phyloP scores from a whole-genome alignment of 2,797 vertebrate genomes.

The Lemur catta region DNA sequence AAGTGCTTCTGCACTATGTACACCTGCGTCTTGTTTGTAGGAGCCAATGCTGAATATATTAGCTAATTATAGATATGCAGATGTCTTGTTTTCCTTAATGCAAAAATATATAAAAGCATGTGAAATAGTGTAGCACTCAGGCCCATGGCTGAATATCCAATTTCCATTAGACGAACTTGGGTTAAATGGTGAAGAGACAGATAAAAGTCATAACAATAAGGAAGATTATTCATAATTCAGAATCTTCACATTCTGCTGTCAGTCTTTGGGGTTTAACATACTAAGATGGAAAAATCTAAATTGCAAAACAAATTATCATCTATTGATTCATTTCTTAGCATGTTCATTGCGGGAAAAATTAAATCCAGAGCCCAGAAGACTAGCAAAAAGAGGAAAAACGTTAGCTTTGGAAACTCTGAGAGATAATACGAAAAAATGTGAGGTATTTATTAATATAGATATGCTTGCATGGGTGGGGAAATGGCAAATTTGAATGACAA shows the following conservation, averaged over 20 bases:
- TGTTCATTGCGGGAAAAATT: conserved; percentile 34
- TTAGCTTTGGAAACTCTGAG: not conserved
- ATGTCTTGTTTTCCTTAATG: conserved; percentile 52
- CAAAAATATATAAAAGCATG: conserved; percentile 45
- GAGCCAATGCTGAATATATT: conserved; percentile 53
- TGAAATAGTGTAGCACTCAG: not conserved
- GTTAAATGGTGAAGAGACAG: conserved; percentile 48
- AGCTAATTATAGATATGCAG: conserved; percentile 75
- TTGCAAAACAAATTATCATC: conserved; percentile 62
- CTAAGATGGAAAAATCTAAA: conserved; percentile 60
- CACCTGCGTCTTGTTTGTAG: conserved; percentile 72
- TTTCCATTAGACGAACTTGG: conserved; percentile 39
- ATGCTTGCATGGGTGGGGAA: not conserved
- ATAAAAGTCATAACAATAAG: conserved; percentile 58
- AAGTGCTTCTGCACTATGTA: not conserved
- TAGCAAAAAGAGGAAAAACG: not conserved
- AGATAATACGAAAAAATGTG: not conserved
- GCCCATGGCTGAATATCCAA: not conserved
- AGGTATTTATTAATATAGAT: not conserved
- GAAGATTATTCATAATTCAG: conserved; percentile 44
- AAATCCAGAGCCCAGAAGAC: conserved; percentile 27
- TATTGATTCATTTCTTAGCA: conserved; percentile 53
- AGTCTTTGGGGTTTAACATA: conserved; percentile 20
- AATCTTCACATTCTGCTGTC: conserved; percentile 42
- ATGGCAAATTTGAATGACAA: not conserved